Conservation (phyloP, 2,888 invertebrate genomes). For the Bugula neritina region DNA sequence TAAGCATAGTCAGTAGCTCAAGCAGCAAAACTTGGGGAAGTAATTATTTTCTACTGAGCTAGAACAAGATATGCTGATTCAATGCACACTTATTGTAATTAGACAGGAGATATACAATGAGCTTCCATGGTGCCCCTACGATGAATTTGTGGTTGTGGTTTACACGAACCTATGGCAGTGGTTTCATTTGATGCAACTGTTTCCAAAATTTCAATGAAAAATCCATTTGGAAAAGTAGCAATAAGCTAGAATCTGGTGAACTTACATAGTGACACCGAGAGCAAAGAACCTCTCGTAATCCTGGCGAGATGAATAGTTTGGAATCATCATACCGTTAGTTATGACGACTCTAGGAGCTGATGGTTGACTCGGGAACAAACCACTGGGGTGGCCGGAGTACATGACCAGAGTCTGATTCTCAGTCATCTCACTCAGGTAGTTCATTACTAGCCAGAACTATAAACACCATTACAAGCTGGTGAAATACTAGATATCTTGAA, state of each 20-base stretch:
- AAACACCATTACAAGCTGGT: conserved; percentile 30
- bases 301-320: conserved; percentile 59
- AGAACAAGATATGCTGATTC: too few species aligned
- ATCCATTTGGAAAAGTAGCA: too few species aligned
- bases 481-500: background rate
- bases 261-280: conserved; percentile 59
- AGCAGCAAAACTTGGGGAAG: too few species aligned
- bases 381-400: conserved; percentile 62
- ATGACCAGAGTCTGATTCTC: conserved; percentile 60
- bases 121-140: too few species aligned
- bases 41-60: too few species aligned
- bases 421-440: conserved; percentile 58
- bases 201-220: too few species aligned
- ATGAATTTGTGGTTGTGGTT: too few species aligned
- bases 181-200: too few species aligned
- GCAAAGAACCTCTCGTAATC: conserved; percentile 61
- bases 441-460: conserved; percentile 60
- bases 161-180: too few species aligned
- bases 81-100: too few species aligned
- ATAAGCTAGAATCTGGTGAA: conserved; percentile 25
- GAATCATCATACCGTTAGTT: conserved; percentile 64
- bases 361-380: conserved; percentile 58
- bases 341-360: conserved; percentile 59
- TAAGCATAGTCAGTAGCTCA: too few species aligned
- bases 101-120: too few species aligned